Percentiles rank a stretch among this genome's conserved stretches.
Evolutionary conservation across 1,140 invertebrate genomes (phyloP).

Genomic region (Kradibia gibbosae): DNA sequence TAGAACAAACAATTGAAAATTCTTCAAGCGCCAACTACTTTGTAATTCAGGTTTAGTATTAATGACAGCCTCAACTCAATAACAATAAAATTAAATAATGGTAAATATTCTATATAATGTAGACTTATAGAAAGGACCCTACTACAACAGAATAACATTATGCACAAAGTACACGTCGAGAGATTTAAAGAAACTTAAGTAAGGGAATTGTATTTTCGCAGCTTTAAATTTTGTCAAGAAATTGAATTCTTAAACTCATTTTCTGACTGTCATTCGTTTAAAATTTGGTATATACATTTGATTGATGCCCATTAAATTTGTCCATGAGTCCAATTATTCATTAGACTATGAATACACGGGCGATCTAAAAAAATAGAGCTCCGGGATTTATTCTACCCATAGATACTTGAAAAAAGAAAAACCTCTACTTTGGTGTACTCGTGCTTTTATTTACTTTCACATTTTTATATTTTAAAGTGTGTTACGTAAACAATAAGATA

Average conservation of each 20-base stretch:
- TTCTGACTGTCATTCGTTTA: constrained; percentile 16
- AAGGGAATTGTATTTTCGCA: constrained; percentile 57
- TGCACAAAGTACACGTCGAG: background rate
- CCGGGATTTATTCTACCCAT: background rate
- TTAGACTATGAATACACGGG: background rate
- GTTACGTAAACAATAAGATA: constrained; percentile 6
- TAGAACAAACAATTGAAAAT: constrained; percentile 25
- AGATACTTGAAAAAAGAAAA: constrained; percentile 18
- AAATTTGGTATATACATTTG: too few relatives aligned
- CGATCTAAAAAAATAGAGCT: constrained; percentile 16
- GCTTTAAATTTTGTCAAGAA: constrained; percentile 58
- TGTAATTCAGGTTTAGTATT: constrained; percentile 5
- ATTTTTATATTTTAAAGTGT: background rate
- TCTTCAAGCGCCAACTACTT: constrained; percentile 7
- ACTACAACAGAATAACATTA: background rate
- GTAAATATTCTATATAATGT: constrained; percentile 12
- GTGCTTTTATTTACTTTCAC: constrained; percentile 30
- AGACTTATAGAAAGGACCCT: constrained; percentile 4
- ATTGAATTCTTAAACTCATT: constrained; percentile 56
- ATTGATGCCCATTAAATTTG: background rate
- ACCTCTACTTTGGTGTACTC: constrained; percentile 25
- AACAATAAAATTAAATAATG: background rate
- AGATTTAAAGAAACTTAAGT: constrained; percentile 10
- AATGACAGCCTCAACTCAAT: background rate
- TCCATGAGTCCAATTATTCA: constrained; percentile 29